phyloP scores from a whole-genome alignment of 2,888 invertebrate genomes.

The Dascillus cervinus region DNA sequence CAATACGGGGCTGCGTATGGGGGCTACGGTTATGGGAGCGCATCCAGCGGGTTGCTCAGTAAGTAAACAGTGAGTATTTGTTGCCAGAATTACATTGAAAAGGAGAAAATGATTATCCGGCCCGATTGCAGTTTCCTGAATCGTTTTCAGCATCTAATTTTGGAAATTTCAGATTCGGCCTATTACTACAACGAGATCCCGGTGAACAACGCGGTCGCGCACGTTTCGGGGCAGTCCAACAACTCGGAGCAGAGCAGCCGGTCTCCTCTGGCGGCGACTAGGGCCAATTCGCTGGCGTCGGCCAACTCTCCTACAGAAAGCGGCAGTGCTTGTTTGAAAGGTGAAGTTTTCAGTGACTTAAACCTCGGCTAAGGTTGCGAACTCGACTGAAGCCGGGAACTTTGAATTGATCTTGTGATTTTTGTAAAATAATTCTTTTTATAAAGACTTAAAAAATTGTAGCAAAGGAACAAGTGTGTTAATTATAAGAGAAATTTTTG shows the following conservation, averaged over 20 bases:
- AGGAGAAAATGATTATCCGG: too few relatives aligned
- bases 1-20: constrained; percentile 67
- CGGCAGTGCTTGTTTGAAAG: constrained; percentile 62
- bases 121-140: too few relatives aligned
- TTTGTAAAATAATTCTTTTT: too few relatives aligned
- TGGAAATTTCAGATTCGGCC: constrained; percentile 47
- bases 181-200: constrained; percentile 54
- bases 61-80: constrained; percentile 62
- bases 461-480: background rate
- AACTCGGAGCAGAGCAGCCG: constrained; percentile 52
- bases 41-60: constrained; percentile 62
- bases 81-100: too few relatives aligned
- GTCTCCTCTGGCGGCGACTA: constrained; percentile 61
- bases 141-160: background rate
- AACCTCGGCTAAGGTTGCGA: constrained; percentile 31
- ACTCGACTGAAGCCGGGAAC: too few relatives aligned
- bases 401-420: too few relatives aligned
- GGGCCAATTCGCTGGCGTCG: constrained; percentile 62
- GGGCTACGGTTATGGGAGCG: constrained; percentile 57
- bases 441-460: too few relatives aligned
- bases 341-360: constrained; percentile 44
- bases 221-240: constrained; percentile 23
- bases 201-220: constrained; percentile 26
- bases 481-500: background rate
- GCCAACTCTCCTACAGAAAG: constrained; percentile 59